phyloP scores from a whole-genome alignment of 2,888 invertebrate species.

The Philonicus albiceps region DNA sequence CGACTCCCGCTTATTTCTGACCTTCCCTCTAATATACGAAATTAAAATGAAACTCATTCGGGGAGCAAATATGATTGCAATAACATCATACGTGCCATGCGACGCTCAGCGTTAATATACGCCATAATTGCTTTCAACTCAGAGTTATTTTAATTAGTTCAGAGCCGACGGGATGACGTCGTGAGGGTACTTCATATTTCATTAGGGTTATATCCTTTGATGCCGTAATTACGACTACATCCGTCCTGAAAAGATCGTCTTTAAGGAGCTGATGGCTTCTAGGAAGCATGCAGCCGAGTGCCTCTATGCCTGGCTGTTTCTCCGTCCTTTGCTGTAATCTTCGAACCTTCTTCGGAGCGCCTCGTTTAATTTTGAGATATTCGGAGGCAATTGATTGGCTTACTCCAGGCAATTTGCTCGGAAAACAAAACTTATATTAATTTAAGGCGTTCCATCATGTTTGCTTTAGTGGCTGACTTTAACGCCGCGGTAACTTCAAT shows the following conservation, averaged over 20 bases:
- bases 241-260: constrained; percentile 1
- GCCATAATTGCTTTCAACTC: constrained; percentile 13
- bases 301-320: neutral
- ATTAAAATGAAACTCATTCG: constrained; percentile 5
- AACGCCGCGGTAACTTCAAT: neutral
- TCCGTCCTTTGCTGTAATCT: neutral
- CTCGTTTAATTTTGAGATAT: neutral
- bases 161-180: neutral
- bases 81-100: neutral
- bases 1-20: neutral
- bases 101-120: neutral
- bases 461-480: neutral
- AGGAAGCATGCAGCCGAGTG: neutral
- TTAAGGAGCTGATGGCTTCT: neutral
- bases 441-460: neutral
- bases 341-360: neutral
- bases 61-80: neutral
- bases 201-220: constrained; percentile 19
- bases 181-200: constrained; percentile 16
- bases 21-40: neutral
- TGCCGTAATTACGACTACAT: constrained; percentile 1
- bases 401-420: neutral
- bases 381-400: neutral
- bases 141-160: constrained; percentile 14
- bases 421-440: neutral